Conservation (phyloP, 2,113 vertebrate species). For the Rhagologus leucostigma region DNA sequence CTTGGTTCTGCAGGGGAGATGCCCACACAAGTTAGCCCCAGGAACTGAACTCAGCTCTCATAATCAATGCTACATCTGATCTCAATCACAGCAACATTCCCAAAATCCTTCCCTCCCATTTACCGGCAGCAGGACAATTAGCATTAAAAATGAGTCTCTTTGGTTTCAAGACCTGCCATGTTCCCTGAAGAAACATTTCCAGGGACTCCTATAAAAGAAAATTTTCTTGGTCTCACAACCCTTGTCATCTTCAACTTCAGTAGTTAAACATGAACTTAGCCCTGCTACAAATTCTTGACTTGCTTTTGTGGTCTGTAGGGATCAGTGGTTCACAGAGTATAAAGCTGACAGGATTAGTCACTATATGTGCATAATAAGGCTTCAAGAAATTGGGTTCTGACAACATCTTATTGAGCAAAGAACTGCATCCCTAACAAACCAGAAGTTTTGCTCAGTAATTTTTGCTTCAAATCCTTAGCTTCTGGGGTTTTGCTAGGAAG, state of each 20-base stretch:
- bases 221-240: background rate
- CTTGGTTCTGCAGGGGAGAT: conserved; percentile 83
- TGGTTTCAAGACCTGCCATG: background rate
- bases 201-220: background rate
- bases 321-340: background rate
- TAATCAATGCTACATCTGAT: background rate
- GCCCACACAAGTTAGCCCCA: background rate
- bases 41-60: background rate
- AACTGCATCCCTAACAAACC: background rate
- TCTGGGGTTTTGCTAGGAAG: background rate
- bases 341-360: background rate
- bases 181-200: background rate
- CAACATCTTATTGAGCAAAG: background rate
- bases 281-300: background rate
- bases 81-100: background rate
- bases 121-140: background rate
- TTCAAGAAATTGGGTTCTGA: background rate
- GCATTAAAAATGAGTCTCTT: background rate
- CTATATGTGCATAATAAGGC: background rate
- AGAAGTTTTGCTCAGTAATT: background rate
- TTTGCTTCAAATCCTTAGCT: background rate
- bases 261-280: background rate
- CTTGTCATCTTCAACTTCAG: background rate
- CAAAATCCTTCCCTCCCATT: background rate
- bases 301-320: background rate